phyloP scores from a whole-genome alignment of 2,888 invertebrate species.

The Matsumyia berberina region DNA sequence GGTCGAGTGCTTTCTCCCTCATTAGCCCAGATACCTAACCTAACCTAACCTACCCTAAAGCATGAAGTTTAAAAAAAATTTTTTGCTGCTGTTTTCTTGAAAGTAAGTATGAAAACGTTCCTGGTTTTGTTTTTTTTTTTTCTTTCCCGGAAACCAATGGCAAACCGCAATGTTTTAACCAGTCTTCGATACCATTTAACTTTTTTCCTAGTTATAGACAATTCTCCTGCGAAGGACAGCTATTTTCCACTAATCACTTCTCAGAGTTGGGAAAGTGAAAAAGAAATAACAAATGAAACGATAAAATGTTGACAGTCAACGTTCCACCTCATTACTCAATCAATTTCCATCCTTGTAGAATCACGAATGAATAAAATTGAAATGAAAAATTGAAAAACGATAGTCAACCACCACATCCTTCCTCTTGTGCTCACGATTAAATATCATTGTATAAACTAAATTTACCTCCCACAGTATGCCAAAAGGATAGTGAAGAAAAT shows the following conservation, averaged over 20 bases:
- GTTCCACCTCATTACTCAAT: slow-evolving; percentile 57
- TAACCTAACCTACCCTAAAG: no score
- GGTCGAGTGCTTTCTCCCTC: no score
- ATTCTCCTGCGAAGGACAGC: slow-evolving; percentile 26
- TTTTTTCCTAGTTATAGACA: background rate
- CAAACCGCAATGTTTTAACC: slow-evolving; percentile 1
- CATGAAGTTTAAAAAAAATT: no score
- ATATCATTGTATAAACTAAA: slow-evolving; percentile 32
- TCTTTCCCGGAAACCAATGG: no score
- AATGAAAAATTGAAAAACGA: slow-evolving; percentile 34
- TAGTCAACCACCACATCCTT: slow-evolving; percentile 24
- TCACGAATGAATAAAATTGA: slow-evolving; percentile 52
- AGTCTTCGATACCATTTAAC: background rate
- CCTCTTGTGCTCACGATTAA: slow-evolving; percentile 18
- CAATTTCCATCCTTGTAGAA: slow-evolving; percentile 34
- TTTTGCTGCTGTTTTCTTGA: no score
- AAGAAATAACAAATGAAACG: slow-evolving; percentile 23
- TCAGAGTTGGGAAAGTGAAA: slow-evolving; percentile 19
- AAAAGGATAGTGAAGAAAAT: slow-evolving; percentile 36
- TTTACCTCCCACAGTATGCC: slow-evolving; percentile 5
- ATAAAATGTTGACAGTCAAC: slow-evolving; percentile 52
- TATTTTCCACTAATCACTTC: slow-evolving; percentile 32
- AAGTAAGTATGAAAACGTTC: no score
- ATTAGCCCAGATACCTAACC: no score
- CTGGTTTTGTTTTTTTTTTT: background rate